Percentiles rank a stretch among this genome's conserved stretches.
phyloP scores from a whole-genome alignment of 2,797 vertebrate genomes.

The Periophthalmus magnuspinnatus region DNA sequence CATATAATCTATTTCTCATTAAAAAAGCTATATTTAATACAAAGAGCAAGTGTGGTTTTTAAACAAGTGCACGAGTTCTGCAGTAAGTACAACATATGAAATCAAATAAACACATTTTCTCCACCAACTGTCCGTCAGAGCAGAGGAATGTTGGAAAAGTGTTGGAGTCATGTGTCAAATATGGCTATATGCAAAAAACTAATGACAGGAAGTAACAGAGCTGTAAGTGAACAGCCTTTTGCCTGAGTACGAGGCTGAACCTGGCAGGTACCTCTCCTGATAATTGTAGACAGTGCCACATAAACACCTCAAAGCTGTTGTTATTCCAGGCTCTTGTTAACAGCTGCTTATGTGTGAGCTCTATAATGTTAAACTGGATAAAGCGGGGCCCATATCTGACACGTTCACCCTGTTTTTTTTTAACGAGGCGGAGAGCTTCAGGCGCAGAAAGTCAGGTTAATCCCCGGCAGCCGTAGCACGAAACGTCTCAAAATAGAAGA shows the following conservation, averaged over 20 bases:
- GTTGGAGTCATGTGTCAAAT: constrained; percentile 47
- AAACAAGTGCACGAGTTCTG: too few relatives aligned
- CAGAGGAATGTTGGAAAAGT: constrained; percentile 10
- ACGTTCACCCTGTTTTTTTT: constrained; percentile 44
- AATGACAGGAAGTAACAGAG: constrained; percentile 70
- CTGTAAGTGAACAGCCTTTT: constrained; percentile 70
- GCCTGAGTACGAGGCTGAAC: constrained; percentile 73
- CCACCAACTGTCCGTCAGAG: too few relatives aligned
- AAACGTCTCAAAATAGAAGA: constrained; percentile 34
- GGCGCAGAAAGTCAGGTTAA: constrained; percentile 43
- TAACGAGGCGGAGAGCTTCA: constrained; percentile 38
- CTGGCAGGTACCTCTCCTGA: constrained; percentile 72
- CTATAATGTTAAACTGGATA: constrained; percentile 50
- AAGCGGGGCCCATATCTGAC: constrained; percentile 42
- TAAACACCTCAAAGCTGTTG: constrained; percentile 75
- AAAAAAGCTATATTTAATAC: constrained; percentile 88
- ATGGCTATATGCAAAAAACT: constrained; percentile 34
- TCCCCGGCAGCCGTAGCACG: constrained; percentile 28
- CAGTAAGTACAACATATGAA: too few relatives aligned
- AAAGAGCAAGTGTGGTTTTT: constrained; percentile 77
- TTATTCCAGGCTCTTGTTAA: constrained; percentile 71
- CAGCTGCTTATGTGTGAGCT: constrained; percentile 65
- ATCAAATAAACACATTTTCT: too few relatives aligned
- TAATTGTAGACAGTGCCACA: constrained; percentile 70
- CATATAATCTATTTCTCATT: constrained; percentile 88